These are phyloP conservation scores for Coregonus ussuriensis DNA, from an alignment of 2,797 vertebrate species.

Conservation along the genomic window DNA sequence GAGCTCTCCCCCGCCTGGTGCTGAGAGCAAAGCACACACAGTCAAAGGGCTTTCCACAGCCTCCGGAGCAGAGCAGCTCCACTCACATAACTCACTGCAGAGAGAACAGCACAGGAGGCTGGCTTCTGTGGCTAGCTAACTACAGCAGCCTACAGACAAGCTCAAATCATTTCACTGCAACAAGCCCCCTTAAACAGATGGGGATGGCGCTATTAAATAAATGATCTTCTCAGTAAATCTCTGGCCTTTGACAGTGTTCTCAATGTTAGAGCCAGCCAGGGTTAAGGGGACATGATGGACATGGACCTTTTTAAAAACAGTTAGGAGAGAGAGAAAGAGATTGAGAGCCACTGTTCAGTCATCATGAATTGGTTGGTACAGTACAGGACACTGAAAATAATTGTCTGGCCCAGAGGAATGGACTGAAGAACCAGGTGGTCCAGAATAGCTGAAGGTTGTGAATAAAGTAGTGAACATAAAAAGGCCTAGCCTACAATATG, in stretches of 20 bases:
- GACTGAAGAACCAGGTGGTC: constrained; percentile 19
- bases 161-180: constrained; percentile 33
- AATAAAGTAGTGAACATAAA: neutral
- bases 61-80: constrained; percentile 46
- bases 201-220: constrained; percentile 35
- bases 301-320: constrained; percentile 42
- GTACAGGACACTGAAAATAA: constrained; percentile 16
- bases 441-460: neutral
- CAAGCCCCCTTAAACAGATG: neutral
- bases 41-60: constrained; percentile 51
- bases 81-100: too few relatives aligned
- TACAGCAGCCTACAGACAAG: constrained; percentile 8
- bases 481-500: neutral
- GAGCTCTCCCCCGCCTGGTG: constrained; percentile 34
- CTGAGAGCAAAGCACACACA: neutral
- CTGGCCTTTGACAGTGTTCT: constrained; percentile 56
- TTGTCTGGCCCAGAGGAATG: neutral
- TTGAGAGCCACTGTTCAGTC: constrained; percentile 23
- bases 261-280: constrained; percentile 45
- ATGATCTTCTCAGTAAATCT: constrained; percentile 58
- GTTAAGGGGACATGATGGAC: constrained; percentile 42
- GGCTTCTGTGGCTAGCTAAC: neutral
- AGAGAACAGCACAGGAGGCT: neutral
- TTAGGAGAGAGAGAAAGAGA: constrained; percentile 27
- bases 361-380: constrained; percentile 36